phyloP scores from a whole-genome alignment of 2,113 vertebrate species.

The Nerophis lumbriciformis region DNA sequence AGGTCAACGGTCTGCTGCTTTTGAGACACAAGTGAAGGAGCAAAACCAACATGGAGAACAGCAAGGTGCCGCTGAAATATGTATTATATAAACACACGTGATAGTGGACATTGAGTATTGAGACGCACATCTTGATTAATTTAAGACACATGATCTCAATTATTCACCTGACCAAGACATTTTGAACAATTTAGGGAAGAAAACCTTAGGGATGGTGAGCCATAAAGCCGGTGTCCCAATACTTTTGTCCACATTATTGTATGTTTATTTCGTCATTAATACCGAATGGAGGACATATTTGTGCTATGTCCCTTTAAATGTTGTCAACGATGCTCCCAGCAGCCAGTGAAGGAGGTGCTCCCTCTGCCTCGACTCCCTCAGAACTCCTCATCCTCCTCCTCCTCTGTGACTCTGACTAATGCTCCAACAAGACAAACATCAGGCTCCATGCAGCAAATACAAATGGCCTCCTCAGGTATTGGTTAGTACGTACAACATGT shows the following conservation, averaged over 20 bases:
- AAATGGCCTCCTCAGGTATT: constrained; percentile 68
- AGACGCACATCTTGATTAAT: no score
- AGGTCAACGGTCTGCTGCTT: constrained; percentile 3
- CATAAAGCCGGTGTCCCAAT: no score
- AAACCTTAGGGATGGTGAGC: no score
- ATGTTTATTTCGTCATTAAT: not conserved
- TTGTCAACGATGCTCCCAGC: constrained; percentile 38
- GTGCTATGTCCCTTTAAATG: constrained; percentile 9
- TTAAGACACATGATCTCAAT: no score
- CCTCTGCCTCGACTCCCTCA: constrained; percentile 53
- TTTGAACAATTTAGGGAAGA: no score
- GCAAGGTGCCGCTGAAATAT: constrained; percentile 58
- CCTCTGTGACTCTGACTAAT: constrained; percentile 21
- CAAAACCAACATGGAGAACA: constrained; percentile 60
- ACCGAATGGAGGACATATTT: not conserved
- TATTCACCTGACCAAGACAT: no score
- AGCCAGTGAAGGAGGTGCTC: constrained; percentile 70
- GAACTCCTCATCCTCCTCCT: constrained; percentile 17
- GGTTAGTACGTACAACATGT: not conserved
- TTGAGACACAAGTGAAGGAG: not conserved
- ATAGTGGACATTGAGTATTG: no score
- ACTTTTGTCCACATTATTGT: no score
- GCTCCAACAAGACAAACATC: constrained; percentile 26
- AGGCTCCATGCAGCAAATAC: constrained; percentile 60
- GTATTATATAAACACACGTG: not conserved